Percentiles rank a stretch among this genome's conserved stretches.
These are phyloP conservation scores for Emydura subglobosa DNA, from an alignment of 2,113 vertebrate genomes.

Conservation along the genomic window DNA sequence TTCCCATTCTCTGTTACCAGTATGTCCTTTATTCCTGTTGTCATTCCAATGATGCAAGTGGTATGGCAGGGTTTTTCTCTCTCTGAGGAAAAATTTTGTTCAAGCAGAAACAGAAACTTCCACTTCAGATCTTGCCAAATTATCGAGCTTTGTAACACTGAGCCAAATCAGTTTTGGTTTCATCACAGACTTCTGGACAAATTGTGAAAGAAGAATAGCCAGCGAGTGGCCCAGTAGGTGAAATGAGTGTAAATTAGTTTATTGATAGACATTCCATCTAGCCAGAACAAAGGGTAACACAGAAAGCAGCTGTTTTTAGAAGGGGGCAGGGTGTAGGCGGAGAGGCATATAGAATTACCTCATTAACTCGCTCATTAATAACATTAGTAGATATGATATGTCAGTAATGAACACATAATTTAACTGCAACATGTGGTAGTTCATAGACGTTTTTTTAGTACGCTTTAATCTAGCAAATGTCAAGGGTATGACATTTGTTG, in stretches of 20 bases:
- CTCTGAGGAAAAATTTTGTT: not conserved
- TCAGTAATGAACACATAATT: not conserved
- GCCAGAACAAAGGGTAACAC: not conserved
- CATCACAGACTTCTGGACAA: not conserved
- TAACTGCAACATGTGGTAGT: not conserved
- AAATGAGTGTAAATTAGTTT: not conserved
- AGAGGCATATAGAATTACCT: accelerated
- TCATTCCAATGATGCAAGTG: not conserved
- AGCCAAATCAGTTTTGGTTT: not conserved
- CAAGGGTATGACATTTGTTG: conserved; percentile 2
- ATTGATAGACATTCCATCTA: not conserved
- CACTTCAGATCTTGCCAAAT: not conserved
- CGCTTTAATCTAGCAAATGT: conserved; percentile 26
- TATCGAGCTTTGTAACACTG: not conserved
- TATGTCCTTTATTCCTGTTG: not conserved
- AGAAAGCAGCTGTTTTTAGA: not conserved
- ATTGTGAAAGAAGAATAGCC: not conserved
- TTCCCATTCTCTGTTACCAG: not conserved
- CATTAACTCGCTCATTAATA: not conserved
- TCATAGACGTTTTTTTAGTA: not conserved
- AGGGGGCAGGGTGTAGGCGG: not conserved
- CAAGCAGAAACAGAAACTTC: not conserved
- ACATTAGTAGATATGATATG: not conserved
- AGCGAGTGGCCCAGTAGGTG: not conserved
- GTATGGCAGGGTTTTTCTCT: not conserved